Base-by-base conservation (phyloP, 30 jellyfish, hydroid and myxozoan species). In the Clytia hemisphaerica region DNA sequence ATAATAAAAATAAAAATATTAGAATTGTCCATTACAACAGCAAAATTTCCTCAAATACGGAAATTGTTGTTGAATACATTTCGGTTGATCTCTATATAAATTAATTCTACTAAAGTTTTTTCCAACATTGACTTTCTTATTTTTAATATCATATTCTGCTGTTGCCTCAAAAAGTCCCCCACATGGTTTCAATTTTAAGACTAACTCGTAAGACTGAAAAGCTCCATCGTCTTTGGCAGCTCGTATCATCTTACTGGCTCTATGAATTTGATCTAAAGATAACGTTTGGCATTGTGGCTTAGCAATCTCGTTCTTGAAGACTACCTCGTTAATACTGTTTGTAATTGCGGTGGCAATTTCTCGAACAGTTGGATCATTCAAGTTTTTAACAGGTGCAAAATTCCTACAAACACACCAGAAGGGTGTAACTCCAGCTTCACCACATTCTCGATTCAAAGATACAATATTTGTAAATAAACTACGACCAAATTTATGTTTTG, bases 381-480 rank as follows among this genome's bases (percentile, higher is more conserved):
- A 10, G 4, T 21, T 24, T 28, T 48, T 19, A n/a, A 58, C 29
- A 16, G 46, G 12, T 16, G 28, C 34, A n/a, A n/a, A n/a, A n/a
- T n/a, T 31, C 24, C 68, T 16, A 75, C 68, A 46, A 31, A 74
- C 24, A 46, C 64, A 46, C 73, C 50, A 59, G 90, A 82, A 22
- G 94, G 94, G 22, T 7, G 45, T 73, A 2, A 70, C 67, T 10
- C 79, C 79, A 28, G 77, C 77, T 4, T 37, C 71, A 14, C n/a
- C 51, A 29, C 82, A 70, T 24, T 78, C 50, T 5, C 82, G 54
- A n/a, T 34, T 50, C 32, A 15, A n/a, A 45, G 78, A 19, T 10
- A 22, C 79, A 32, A 70, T 70, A 24, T 28, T 30, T 10, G 10
- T 37, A 48, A 70, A 70, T 70, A 70, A 50, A 50, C 78, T 45